These are phyloP conservation scores for Andrena marginata DNA, from an alignment of 2,888 invertebrate species.

Conservation along the genomic window DNA sequence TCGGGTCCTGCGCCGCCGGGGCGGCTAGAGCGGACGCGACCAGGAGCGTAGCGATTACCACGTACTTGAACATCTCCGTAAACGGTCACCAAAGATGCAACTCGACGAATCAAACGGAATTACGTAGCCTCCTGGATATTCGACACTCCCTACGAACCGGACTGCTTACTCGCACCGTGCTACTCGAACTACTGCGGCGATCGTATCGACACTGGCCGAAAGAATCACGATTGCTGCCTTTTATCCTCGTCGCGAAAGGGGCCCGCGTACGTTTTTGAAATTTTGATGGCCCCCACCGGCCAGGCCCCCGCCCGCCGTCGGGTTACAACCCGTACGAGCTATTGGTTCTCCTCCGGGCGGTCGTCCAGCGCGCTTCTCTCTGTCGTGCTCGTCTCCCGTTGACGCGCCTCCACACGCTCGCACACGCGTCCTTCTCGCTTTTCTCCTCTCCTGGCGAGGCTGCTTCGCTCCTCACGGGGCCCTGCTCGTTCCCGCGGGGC, in stretches of 20 bases:
- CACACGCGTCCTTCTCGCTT: slow-evolving; percentile 51
- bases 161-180: slow-evolving; percentile 53
- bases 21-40: slow-evolving; percentile 78
- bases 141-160: slow-evolving; percentile 36
- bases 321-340: slow-evolving; percentile 73
- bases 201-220: slow-evolving; percentile 85
- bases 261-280: slow-evolving; percentile 85
- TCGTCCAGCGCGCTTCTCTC: slow-evolving; percentile 55
- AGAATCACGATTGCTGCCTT: slow-evolving; percentile 85
- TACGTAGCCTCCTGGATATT: neutral
- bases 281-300: slow-evolving; percentile 85
- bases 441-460: slow-evolving; percentile 51
- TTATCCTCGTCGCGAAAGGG: slow-evolving; percentile 85
- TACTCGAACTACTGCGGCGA: slow-evolving; percentile 81
- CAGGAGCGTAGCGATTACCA: slow-evolving; percentile 76
- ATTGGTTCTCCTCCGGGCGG: slow-evolving; percentile 73
- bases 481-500: slow-evolving; percentile 9
- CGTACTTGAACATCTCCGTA: slow-evolving; percentile 80
- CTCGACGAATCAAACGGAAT: neutral
- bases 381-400: slow-evolving; percentile 66
- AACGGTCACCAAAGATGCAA: neutral
- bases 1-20: slow-evolving; percentile 76
- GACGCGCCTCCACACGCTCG: slow-evolving; percentile 54
- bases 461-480: slow-evolving; percentile 3
- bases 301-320: slow-evolving; percentile 58